Percentiles rank a stretch among this genome's conserved stretches.
Conservation (phyloP, 2,113 vertebrate species). For the Tyto alba region DNA sequence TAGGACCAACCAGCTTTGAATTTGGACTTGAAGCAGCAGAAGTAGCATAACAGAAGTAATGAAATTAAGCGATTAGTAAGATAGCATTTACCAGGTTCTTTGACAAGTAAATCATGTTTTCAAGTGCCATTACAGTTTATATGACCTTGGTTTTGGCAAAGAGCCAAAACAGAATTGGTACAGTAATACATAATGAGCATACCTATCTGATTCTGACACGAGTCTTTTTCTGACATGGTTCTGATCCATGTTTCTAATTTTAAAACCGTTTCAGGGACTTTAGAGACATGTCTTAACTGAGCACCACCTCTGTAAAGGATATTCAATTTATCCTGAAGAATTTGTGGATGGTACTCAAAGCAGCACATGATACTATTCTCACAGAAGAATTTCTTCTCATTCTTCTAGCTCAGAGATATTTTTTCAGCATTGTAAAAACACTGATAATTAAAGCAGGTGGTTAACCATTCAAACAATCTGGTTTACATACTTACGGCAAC, state of each 20-base stretch:
- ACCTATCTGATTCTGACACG: neutral
- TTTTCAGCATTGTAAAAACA: neutral
- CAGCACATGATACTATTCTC: neutral
- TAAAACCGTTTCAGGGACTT: slow-evolving; percentile 11
- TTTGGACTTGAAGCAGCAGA: neutral
- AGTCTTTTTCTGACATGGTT: slow-evolving; percentile 23
- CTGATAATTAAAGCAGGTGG: neutral
- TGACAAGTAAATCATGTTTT: neutral
- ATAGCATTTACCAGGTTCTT: neutral
- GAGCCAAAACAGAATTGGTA: neutral
- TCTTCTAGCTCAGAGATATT: neutral
- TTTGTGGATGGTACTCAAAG: neutral
- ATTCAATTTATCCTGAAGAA: neutral
- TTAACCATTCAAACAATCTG: neutral
- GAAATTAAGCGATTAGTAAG: neutral
- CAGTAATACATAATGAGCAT: neutral
- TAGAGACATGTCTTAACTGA: neutral
- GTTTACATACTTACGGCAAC: neutral
- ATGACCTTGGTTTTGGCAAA: neutral
- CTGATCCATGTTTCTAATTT: slow-evolving; percentile 31
- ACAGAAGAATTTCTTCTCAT: neutral
- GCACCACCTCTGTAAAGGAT: neutral
- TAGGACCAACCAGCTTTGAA: neutral
- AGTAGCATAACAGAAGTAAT: neutral
- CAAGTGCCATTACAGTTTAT: neutral